Conservation (phyloP, 1,140 invertebrate species). For the Zaprionus davidi region DNA sequence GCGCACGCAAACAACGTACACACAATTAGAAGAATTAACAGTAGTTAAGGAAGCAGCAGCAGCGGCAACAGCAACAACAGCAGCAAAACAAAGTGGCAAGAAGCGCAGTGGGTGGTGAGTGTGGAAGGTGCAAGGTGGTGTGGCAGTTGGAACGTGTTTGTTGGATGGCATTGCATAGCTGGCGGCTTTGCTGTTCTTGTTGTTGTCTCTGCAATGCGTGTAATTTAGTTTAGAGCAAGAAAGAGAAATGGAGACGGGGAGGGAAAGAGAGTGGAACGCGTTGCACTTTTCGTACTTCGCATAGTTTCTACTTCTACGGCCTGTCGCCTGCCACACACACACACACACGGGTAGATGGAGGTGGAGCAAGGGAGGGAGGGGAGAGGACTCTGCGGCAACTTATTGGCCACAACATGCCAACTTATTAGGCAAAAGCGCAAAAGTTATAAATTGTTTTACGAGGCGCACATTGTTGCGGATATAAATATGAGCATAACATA, state of each 20-base stretch:
- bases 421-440: conserved; percentile 81
- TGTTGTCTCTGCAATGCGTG: conserved; percentile 55
- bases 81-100: conserved; percentile 51
- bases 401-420: conserved; percentile 81
- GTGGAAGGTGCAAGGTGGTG: background rate
- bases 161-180: conserved; percentile 41
- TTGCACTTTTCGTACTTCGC: conserved; percentile 45
- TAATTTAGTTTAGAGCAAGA: conserved; percentile 63
- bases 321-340: conserved; percentile 30
- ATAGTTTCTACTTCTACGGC: conserved; percentile 32
- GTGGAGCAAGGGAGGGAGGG: background rate
- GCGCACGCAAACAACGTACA: conserved; percentile 80
- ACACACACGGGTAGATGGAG: background rate
- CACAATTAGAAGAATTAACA: conserved; percentile 82
- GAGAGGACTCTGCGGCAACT: conserved; percentile 62
- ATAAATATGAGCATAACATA: conserved; percentile 59
- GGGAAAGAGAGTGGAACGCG: background rate
- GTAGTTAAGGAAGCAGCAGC: conserved; percentile 73
- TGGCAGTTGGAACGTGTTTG: conserved; percentile 17
- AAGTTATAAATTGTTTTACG: conserved; percentile 82
- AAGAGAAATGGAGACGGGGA: background rate
- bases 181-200: conserved; percentile 13
- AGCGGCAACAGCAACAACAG: conserved; percentile 28
- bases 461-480: conserved; percentile 69
- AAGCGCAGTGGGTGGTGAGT: conserved; percentile 45